Evolutionary conservation across 2,113 vertebrate genomes (phyloP).

Genomic region (Reinhardtius hippoglossoides): DNA sequence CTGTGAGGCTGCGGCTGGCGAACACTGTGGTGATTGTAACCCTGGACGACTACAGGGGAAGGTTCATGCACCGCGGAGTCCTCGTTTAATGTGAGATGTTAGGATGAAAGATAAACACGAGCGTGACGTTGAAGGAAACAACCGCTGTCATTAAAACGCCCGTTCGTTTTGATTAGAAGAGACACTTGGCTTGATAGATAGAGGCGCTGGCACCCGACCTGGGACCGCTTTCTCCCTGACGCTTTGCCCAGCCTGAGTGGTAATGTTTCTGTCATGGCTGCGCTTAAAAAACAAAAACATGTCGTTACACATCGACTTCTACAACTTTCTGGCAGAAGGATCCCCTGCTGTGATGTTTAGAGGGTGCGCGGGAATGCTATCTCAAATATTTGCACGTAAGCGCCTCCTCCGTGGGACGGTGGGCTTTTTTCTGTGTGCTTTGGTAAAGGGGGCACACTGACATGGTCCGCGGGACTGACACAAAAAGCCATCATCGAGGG

Average conservation of each 20-base stretch:
- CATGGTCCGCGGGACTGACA: slow-evolving; percentile 24
- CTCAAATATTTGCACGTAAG: slow-evolving; percentile 58
- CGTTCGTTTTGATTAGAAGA: slow-evolving; percentile 64
- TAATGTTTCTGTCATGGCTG: slow-evolving; percentile 23
- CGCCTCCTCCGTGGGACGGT: slow-evolving; percentile 34
- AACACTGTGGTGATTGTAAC: slow-evolving; percentile 44
- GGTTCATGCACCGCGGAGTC: slow-evolving; percentile 39
- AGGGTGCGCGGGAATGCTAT: slow-evolving; percentile 42
- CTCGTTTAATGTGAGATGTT: slow-evolving; percentile 38
- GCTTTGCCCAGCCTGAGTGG: neutral
- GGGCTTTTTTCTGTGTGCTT: slow-evolving; percentile 14
- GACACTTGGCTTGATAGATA: slow-evolving; percentile 50
- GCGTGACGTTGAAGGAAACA: slow-evolving; percentile 58
- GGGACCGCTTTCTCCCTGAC: slow-evolving; percentile 14
- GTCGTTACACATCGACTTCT: slow-evolving; percentile 47
- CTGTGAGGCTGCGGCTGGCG: neutral
- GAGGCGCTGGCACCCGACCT: slow-evolving; percentile 30
- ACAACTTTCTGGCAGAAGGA: slow-evolving; percentile 30
- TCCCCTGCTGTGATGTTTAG: slow-evolving; percentile 29
- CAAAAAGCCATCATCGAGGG: slow-evolving; percentile 30
- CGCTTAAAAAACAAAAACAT: slow-evolving; percentile 38
- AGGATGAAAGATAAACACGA: slow-evolving; percentile 68
- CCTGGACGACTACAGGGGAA: slow-evolving; percentile 24
- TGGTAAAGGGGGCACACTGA: slow-evolving; percentile 48
- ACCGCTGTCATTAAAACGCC: slow-evolving; percentile 57